Evolutionary conservation across 92 coral and sea anemone species (phyloP).

Genomic region (Plumapathes pennacea): DNA sequence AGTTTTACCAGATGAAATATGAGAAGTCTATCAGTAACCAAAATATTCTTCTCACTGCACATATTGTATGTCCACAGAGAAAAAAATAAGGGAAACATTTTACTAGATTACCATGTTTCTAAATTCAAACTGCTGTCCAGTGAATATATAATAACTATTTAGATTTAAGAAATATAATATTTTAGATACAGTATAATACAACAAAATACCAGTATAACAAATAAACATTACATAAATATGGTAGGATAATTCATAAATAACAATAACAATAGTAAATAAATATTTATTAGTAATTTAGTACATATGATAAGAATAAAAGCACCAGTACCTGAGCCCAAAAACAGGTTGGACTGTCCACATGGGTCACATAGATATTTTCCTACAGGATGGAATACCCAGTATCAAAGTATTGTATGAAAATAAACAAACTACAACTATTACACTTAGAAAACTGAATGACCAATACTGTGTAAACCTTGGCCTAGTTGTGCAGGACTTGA

Average conservation of each 20-base stretch:
- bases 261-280: not conserved
- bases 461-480: slow-evolving; percentile 8
- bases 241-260: not conserved
- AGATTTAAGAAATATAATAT: not conserved
- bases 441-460: not conserved
- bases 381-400: too few relatives aligned
- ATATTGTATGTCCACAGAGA: too few relatives aligned
- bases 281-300: not conserved
- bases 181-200: not conserved
- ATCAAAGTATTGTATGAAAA: too few relatives aligned
- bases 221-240: not conserved
- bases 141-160: not conserved
- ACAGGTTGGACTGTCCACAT: slow-evolving; percentile 64
- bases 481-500: too few relatives aligned
- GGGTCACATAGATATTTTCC: slow-evolving; percentile 64
- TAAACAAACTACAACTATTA: not conserved
- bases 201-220: not conserved
- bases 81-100: too few relatives aligned
- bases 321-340: slow-evolving; percentile 89
- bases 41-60: not conserved
- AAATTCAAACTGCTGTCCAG: too few relatives aligned
- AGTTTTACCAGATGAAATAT: too few relatives aligned
- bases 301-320: not conserved
- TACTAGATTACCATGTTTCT: too few relatives aligned
- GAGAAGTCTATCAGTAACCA: too few relatives aligned